phyloP scores from a whole-genome alignment of 2,888 invertebrate species.

The Thymelicus sylvestris region DNA sequence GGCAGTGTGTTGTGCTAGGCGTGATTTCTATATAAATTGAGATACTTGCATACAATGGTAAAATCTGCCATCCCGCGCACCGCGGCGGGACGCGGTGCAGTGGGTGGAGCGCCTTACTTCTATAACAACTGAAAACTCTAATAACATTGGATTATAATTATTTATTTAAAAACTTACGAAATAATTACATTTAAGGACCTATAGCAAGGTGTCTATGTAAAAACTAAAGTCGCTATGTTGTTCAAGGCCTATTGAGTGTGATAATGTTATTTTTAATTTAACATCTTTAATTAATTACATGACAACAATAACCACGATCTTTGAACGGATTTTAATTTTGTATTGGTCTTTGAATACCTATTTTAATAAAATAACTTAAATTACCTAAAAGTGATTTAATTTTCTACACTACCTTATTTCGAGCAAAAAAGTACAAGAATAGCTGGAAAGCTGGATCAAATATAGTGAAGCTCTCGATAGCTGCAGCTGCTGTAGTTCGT shows the following conservation, averaged over 20 bases:
- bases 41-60: too few species aligned
- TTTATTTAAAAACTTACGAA: neutral
- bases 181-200: constrained; percentile 7
- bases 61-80: too few species aligned
- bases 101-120: too few species aligned
- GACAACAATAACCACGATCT: constrained; percentile 51
- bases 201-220: constrained; percentile 50
- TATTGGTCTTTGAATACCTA: constrained; percentile 79
- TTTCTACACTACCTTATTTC: neutral
- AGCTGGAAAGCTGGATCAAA: too few species aligned
- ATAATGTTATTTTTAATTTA: constrained; percentile 42
- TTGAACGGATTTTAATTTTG: constrained; percentile 70
- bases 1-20: too few species aligned
- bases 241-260: constrained; percentile 57
- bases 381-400: constrained; percentile 50
- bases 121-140: too few species aligned
- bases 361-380: constrained; percentile 81
- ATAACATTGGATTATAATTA: too few species aligned
- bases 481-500: too few species aligned
- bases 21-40: too few species aligned
- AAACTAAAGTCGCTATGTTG: constrained; percentile 4
- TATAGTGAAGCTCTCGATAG: too few species aligned
- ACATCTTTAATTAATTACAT: constrained; percentile 48
- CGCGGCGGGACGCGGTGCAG: too few species aligned
- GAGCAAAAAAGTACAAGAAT: too few species aligned